Conservation (phyloP, 2,113 vertebrate genomes). For the Acanthochromis polyacanthus region DNA sequence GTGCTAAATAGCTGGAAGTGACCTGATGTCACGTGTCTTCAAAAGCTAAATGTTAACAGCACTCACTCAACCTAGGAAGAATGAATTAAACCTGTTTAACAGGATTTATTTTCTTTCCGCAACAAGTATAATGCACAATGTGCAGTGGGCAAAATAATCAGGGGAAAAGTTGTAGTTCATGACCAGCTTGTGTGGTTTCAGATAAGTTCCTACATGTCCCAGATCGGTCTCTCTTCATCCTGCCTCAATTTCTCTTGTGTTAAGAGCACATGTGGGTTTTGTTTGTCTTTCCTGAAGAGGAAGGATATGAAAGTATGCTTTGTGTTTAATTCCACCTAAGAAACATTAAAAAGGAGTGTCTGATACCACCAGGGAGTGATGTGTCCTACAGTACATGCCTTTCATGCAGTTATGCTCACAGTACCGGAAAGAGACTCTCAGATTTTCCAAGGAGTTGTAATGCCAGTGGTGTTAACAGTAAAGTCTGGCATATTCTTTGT, state of each 20-base stretch:
- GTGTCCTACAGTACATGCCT: no score
- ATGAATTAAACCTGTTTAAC: neutral
- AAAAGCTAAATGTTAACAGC: no score
- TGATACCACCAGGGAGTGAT: no score
- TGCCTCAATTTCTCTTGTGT: neutral
- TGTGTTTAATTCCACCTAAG: neutral
- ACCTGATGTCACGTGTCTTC: no score
- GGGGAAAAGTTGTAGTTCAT: neutral
- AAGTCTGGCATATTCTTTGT: neutral
- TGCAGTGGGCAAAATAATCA: neutral
- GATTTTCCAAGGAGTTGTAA: no score
- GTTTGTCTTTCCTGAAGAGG: neutral
- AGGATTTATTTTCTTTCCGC: no score
- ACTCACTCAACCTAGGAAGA: neutral
- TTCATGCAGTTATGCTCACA: no score
- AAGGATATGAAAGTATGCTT: neutral
- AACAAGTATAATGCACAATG: neutral
- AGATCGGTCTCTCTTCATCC: neutral
- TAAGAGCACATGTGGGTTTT: neutral
- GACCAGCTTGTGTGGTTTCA: neutral
- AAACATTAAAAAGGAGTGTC: neutral
- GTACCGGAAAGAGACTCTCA: neutral
- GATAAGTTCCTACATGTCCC: slow-evolving; percentile 29
- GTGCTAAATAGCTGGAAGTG: no score
- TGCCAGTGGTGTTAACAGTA: neutral